Evolutionary conservation across 1,140 invertebrate genomes (phyloP).

Genomic region (Meteorus sp.): DNA sequence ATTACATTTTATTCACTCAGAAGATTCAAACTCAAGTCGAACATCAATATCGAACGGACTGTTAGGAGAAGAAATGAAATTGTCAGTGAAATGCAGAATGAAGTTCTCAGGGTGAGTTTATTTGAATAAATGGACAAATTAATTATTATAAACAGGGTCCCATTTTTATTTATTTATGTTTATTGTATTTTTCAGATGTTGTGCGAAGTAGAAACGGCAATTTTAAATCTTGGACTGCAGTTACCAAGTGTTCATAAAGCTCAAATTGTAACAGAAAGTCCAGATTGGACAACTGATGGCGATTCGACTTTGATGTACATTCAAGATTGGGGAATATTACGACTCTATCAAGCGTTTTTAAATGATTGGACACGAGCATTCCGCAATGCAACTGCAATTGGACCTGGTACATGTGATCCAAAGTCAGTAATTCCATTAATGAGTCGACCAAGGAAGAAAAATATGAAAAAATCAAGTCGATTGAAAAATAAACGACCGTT

Average conservation of each 20-base stretch:
- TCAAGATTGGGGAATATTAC: conserved; percentile 56
- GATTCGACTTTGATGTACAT: conserved; percentile 53
- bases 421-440: conserved; percentile 28
- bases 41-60: conserved; percentile 41
- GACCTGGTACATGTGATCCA: conserved; percentile 44
- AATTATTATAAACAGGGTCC: too few species aligned
- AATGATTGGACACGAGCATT: conserved; percentile 55
- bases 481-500: conserved; percentile 15
- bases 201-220: conserved; percentile 57
- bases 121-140: not conserved
- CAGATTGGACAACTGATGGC: conserved; percentile 50
- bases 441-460: conserved; percentile 32
- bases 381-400: conserved; percentile 43
- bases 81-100: conserved; percentile 48
- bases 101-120: conserved; percentile 47
- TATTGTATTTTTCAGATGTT: conserved; percentile 46
- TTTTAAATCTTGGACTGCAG: conserved; percentile 43
- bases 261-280: conserved; percentile 41
- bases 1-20: conserved; percentile 52
- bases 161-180: conserved; percentile 12
- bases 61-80: conserved; percentile 44
- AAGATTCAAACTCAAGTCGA: conserved; percentile 41
- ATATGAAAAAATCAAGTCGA: conserved; percentile 16
- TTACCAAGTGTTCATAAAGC: conserved; percentile 36
- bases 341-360: conserved; percentile 50